Evolutionary conservation across 2,113 vertebrate species (phyloP).

Genomic region (Drymodes brunneopygia): DNA sequence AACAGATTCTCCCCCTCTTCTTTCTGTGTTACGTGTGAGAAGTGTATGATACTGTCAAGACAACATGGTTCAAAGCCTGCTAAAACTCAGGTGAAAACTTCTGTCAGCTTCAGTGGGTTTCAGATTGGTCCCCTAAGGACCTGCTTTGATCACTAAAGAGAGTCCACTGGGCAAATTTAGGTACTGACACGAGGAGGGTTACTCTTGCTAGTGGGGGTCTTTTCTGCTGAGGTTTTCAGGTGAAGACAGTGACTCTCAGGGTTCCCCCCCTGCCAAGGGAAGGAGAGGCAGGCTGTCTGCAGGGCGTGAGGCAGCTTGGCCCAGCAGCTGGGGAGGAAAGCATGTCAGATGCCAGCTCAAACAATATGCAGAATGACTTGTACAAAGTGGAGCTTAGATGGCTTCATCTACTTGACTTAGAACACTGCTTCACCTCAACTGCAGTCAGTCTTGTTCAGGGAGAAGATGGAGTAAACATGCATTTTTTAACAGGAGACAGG

Average conservation of each 20-base stretch:
- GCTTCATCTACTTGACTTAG: background rate
- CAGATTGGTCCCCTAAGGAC: background rate
- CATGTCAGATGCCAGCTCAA: background rate
- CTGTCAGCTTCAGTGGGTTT: background rate
- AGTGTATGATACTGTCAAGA: background rate
- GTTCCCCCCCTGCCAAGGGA: background rate
- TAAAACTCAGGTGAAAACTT: background rate
- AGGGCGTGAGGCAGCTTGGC: background rate
- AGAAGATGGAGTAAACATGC: background rate
- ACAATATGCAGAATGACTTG: background rate
- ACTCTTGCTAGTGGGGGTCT: background rate
- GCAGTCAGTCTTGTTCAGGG: background rate
- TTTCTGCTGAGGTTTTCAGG: background rate
- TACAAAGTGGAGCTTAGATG: background rate
- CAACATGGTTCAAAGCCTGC: background rate
- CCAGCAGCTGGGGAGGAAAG: rapidly evolving
- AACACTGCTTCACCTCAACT: background rate
- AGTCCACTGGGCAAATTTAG: background rate
- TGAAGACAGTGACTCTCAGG: background rate
- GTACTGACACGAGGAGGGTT: background rate
- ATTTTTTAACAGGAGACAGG: background rate
- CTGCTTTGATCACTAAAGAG: background rate
- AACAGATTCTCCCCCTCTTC: background rate
- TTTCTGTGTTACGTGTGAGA: background rate
- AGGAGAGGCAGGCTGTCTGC: background rate